Conservation (phyloP, 2,888 invertebrate species). For the Acanthosoma haemorrhoidale region DNA sequence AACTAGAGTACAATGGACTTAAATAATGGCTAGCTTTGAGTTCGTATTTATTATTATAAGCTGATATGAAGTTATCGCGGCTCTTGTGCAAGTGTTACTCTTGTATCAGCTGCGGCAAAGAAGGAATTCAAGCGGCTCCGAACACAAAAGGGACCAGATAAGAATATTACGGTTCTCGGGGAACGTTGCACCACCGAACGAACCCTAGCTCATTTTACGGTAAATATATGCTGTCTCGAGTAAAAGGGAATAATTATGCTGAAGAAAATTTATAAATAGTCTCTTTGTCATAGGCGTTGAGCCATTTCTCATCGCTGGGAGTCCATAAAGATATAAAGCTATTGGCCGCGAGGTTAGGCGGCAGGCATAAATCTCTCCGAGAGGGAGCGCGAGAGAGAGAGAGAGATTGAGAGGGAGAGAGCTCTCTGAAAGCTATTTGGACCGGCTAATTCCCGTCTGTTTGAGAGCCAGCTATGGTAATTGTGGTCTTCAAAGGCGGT, state of each 20-base stretch:
- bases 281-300: conserved; percentile 13
- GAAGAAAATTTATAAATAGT: conserved; percentile 16
- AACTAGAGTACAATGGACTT: too few relatives aligned
- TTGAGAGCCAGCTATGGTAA: background rate
- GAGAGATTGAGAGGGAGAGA: too few relatives aligned
- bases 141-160: too few relatives aligned
- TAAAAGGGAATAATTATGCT: background rate
- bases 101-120: too few relatives aligned
- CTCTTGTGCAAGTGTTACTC: too few relatives aligned
- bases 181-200: background rate
- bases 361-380: conserved; percentile 13
- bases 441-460: conserved; percentile 4
- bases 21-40: too few relatives aligned
- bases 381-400: too few relatives aligned
- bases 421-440: background rate
- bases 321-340: background rate
- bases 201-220: conserved; percentile 1
- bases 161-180: too few relatives aligned
- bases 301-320: background rate
- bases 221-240: conserved; percentile 2
- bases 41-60: too few relatives aligned
- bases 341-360: background rate
- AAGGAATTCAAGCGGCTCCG: too few relatives aligned
- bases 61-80: too few relatives aligned
- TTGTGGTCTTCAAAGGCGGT: too few relatives aligned